Evolutionary conservation across 2,888 invertebrate genomes (phyloP).

Genomic region (Drosophila ezoana): DNA sequence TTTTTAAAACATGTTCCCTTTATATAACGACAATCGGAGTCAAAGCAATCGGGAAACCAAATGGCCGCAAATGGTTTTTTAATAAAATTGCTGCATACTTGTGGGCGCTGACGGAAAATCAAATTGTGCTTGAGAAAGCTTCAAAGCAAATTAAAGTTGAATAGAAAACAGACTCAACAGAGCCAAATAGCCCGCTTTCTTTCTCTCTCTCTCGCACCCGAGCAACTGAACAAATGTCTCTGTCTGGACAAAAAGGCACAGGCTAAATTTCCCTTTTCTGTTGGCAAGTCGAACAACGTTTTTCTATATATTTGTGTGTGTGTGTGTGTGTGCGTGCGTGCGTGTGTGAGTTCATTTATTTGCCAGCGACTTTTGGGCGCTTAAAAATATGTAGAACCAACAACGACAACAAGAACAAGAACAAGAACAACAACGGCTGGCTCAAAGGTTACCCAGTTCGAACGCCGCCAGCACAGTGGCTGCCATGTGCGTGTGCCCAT

Average conservation of each 20-base stretch:
- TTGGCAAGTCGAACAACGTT: slow-evolving; percentile 1
- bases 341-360: slow-evolving; percentile 29
- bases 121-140: not conserved
- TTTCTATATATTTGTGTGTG: too few species aligned
- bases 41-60: slow-evolving; percentile 20
- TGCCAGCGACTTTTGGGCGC: slow-evolving; percentile 54
- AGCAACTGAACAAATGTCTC: not conserved
- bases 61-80: slow-evolving; percentile 1
- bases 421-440: slow-evolving; percentile 11
- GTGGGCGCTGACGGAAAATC: slow-evolving; percentile 8
- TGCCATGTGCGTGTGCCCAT: slow-evolving; percentile 55
- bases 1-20: slow-evolving; percentile 12
- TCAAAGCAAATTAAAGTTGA: slow-evolving; percentile 26
- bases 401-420: slow-evolving; percentile 19
- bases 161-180: slow-evolving; percentile 4
- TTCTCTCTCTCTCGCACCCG: not conserved
- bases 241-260: slow-evolving; percentile 9
- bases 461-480: slow-evolving; percentile 13
- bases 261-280: slow-evolving; percentile 23
- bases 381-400: slow-evolving; percentile 38
- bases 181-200: too few species aligned
- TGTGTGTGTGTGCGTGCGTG: not conserved
- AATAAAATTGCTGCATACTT: slow-evolving; percentile 8
- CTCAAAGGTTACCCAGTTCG: slow-evolving; percentile 33
- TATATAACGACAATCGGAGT: slow-evolving; percentile 46